phyloP scores from a whole-genome alignment of 2,797 vertebrate genomes.

The Semaprochilodus insignis region DNA sequence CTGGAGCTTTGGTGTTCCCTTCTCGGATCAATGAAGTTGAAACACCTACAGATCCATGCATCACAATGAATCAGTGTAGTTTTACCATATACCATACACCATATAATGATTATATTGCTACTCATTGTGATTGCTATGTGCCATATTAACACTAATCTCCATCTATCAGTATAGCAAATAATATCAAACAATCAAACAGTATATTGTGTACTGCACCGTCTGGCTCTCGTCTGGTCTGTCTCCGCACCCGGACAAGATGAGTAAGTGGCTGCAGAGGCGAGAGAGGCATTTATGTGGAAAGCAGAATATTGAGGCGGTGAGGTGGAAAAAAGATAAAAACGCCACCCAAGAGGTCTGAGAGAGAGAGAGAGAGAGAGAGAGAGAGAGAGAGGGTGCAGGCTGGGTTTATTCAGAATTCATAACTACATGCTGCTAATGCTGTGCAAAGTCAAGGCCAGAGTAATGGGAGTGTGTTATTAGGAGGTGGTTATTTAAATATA shows the following conservation, averaged over 20 bases:
- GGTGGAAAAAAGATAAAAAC: slow-evolving; percentile 27
- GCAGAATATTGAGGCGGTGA: slow-evolving; percentile 38
- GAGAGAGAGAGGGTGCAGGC: slow-evolving; percentile 10
- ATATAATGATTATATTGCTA: too few species aligned
- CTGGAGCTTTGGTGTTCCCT: too few species aligned
- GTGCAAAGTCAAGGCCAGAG: neutral
- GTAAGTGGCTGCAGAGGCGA: slow-evolving; percentile 11
- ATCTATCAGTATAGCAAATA: too few species aligned
- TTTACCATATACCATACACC: too few species aligned
- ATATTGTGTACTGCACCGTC: neutral
- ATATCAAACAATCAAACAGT: too few species aligned
- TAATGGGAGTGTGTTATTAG: too few species aligned
- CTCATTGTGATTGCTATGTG: too few species aligned
- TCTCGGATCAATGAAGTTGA: too few species aligned
- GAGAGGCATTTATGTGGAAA: slow-evolving; percentile 39
- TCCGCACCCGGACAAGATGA: slow-evolving; percentile 26
- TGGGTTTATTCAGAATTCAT: slow-evolving; percentile 38
- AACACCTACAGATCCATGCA: too few species aligned
- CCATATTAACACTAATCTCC: too few species aligned
- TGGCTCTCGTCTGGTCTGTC: slow-evolving; percentile 7
- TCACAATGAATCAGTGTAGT: too few species aligned
- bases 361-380: slow-evolving; percentile 20
- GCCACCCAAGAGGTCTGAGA: slow-evolving; percentile 14
- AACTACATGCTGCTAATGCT: slow-evolving; percentile 26
- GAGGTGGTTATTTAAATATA: too few species aligned